phyloP scores from a whole-genome alignment of 2,888 invertebrate species.

The Brachycybe producta region DNA sequence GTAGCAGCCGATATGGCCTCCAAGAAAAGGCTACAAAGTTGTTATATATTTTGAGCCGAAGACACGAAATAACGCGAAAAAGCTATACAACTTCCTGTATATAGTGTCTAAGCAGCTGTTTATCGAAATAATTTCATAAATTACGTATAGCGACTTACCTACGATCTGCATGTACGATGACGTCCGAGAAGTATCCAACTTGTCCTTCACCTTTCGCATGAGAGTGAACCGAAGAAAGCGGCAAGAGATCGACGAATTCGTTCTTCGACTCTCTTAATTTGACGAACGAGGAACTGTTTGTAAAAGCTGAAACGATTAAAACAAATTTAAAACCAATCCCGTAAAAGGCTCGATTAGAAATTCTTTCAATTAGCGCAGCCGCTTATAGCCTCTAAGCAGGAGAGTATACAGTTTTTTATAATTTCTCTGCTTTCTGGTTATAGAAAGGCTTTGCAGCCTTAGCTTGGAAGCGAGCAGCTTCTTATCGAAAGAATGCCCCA shows the following conservation, averaged over 20 bases:
- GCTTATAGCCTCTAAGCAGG: no score
- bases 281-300: constrained; percentile 45
- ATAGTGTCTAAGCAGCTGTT: no score
- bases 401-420: no score
- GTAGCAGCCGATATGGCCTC: no score
- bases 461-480: no score
- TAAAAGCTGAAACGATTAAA: constrained; percentile 40
- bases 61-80: no score
- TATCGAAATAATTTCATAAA: neutral
- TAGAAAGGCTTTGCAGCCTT: neutral
- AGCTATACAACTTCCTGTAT: no score
- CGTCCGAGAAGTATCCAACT: constrained; percentile 47
- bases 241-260: constrained; percentile 40
- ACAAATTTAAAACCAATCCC: no score
- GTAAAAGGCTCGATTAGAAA: no score
- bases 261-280: constrained; percentile 37
- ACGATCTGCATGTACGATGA: constrained; percentile 46
- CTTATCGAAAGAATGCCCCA: no score
- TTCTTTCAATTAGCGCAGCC: neutral
- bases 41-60: no score
- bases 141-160: constrained; percentile 32
- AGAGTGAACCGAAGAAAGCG: constrained; percentile 45
- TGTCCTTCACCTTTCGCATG: constrained; percentile 42
- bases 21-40: no score
- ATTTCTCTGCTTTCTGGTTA: neutral